Conservation (phyloP, 2,797 vertebrate species). For the Siniperca undulata region DNA sequence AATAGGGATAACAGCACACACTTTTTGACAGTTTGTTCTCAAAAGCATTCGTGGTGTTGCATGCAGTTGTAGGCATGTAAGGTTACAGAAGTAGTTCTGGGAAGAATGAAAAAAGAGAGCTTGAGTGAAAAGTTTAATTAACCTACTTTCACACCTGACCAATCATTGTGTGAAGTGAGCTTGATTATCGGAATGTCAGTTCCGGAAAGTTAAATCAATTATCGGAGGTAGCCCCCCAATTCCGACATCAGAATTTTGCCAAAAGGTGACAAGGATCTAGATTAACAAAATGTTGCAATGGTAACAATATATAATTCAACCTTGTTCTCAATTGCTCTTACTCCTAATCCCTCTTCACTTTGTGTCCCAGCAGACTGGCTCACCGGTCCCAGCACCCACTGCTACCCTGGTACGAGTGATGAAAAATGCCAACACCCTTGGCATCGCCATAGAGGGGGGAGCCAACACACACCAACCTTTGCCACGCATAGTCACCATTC, state of each 20-base stretch:
- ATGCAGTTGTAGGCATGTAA: too few relatives aligned
- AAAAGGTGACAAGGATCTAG: not conserved
- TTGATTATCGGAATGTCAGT: too few relatives aligned
- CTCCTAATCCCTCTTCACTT: not conserved
- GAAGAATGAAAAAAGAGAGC: not conserved
- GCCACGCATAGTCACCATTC: conserved; percentile 95
- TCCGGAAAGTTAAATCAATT: too few relatives aligned
- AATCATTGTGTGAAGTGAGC: not conserved
- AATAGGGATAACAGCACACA: not conserved
- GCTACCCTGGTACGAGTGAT: conserved; percentile 89
- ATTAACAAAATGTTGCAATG: not conserved
- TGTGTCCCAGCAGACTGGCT: conserved; percentile 81
- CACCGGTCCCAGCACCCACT: conserved; percentile 70
- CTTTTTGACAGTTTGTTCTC: not conserved
- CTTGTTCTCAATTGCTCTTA: not conserved
- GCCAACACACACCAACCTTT: conserved; percentile 95
- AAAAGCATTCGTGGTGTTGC: not conserved
- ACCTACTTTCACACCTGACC: not conserved
- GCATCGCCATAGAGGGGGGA: conserved; percentile 96
- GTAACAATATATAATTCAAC: not conserved
- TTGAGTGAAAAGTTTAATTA: not conserved
- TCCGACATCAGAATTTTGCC: not conserved
- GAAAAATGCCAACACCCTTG: conserved; percentile 91
- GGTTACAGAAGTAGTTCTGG: not conserved
- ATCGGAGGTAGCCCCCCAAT: too few relatives aligned